phyloP scores from a whole-genome alignment of 1,140 invertebrate genomes.

The Pogonognathellus flavescens region DNA sequence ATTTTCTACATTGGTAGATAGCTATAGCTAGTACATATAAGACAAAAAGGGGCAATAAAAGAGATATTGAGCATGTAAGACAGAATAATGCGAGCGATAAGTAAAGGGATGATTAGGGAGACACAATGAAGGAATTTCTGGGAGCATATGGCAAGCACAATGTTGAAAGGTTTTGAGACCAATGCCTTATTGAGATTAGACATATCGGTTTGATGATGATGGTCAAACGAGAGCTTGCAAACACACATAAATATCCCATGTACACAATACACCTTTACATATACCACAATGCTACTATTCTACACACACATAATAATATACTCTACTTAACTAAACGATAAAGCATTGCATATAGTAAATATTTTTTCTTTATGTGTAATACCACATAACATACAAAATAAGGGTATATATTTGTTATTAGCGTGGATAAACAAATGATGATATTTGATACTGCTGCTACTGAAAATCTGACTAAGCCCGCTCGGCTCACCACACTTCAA shows the following conservation, averaged over 20 bases:
- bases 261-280: no score
- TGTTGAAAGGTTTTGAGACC: background rate
- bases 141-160: slow-evolving; percentile 32
- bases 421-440: background rate
- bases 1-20: no score
- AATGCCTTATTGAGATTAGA: background rate
- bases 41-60: background rate
- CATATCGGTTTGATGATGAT: slow-evolving; percentile 36
- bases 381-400: no score
- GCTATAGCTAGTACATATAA: no score
- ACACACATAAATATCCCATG: background rate
- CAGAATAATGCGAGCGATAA: background rate
- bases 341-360: background rate
- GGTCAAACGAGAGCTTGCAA: slow-evolving; percentile 24
- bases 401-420: background rate
- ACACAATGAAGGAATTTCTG: slow-evolving; percentile 13
- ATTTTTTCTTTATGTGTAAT: no score
- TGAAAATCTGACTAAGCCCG: slow-evolving; percentile 38
- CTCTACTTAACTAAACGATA: no score
- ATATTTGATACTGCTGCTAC: slow-evolving; percentile 51
- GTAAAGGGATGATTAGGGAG: background rate
- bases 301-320: no score
- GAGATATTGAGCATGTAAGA: background rate
- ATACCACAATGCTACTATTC: no score
- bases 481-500: slow-evolving; percentile 39